Conservation (phyloP, 2,113 vertebrate species). For the Fregata magnificens region DNA sequence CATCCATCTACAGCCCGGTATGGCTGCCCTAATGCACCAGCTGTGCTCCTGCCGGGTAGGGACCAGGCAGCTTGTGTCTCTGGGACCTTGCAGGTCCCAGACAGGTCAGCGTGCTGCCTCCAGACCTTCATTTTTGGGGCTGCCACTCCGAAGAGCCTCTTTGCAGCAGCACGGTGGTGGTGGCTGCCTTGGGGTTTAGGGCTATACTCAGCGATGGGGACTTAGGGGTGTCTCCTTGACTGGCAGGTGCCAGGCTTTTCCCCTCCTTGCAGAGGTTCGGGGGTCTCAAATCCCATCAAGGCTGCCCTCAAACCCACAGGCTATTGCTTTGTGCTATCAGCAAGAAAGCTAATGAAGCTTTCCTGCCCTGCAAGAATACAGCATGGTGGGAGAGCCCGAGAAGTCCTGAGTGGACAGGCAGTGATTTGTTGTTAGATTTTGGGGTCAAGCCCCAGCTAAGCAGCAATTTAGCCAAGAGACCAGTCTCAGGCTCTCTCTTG, state of each 20-base stretch:
- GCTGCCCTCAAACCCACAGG: neutral
- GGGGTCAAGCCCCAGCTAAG: neutral
- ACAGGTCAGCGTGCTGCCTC: neutral
- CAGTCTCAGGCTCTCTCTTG: neutral
- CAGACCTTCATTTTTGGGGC: neutral
- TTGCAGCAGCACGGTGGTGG: rapidly evolving
- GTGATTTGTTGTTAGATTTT: neutral
- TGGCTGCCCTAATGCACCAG: rapidly evolving
- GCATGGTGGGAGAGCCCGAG: rapidly evolving
- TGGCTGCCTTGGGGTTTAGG: neutral
- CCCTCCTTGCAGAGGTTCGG: neutral
- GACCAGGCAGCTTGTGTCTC: rapidly evolving
- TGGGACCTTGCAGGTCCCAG: neutral
- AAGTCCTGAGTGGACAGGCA: neutral
- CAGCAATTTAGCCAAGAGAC: rapidly evolving
- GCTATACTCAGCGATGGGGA: rapidly evolving
- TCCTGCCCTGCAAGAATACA: neutral
- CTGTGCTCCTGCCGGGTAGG: rapidly evolving
- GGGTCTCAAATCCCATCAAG: neutral
- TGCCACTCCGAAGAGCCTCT: neutral
- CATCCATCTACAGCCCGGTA: rapidly evolving
- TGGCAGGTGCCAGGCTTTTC: neutral
- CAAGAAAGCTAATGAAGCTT: neutral
- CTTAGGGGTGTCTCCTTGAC: neutral
- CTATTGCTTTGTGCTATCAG: neutral